Base-by-base conservation (phyloP, 2,888 invertebrate species). In the Chironomus tentans region DNA sequence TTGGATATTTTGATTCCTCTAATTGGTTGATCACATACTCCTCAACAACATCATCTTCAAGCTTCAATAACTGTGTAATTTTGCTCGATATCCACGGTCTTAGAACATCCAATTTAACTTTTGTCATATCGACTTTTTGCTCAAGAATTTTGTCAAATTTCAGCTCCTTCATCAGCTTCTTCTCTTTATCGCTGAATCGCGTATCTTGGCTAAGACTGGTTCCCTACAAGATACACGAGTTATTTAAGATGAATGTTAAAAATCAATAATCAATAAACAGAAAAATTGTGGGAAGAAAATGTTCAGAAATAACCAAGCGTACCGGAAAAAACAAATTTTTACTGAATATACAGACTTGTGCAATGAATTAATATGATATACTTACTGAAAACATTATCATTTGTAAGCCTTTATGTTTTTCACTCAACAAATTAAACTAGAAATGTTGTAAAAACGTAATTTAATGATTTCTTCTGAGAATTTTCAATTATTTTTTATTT, bases 21-120 rank as follows among this genome's bases (percentile, higher is more conserved):
- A 99, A 87, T 85, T 99, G 98, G 85, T 98, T 98, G 86, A 97
- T 95, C 79, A 99, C 97, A 88, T 97, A 99, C 85, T 98, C 98
- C 78, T 97, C 94, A 79, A 99, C 93, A 61, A 99, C 99, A 85
- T 99, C 99, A 84, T 99, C 99, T 85, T 99, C 99, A 85, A 98
- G 94, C 80, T 96, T 95, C 76, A 99, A 88, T 77, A 98, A 91
- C 82, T 98, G 96, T 2, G 97, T 98, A 77, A 99, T 92, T 85
- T 96, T 94, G 82, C 94, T 92, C 38, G 97, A 94, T 82, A 99
- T 99, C 99, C 99, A 99, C 78, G 99, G 99, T 82, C 98, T 97
- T 81, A 99, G 88, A 68, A 96, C 95, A 82, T 99, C 98, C 81
- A 99, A 86, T 84, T 99, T 98, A 77, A 99, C 95, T 86, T 98